phyloP scores from a whole-genome alignment of 2,888 invertebrate genomes.

The Diaprepes abbreviatus region DNA sequence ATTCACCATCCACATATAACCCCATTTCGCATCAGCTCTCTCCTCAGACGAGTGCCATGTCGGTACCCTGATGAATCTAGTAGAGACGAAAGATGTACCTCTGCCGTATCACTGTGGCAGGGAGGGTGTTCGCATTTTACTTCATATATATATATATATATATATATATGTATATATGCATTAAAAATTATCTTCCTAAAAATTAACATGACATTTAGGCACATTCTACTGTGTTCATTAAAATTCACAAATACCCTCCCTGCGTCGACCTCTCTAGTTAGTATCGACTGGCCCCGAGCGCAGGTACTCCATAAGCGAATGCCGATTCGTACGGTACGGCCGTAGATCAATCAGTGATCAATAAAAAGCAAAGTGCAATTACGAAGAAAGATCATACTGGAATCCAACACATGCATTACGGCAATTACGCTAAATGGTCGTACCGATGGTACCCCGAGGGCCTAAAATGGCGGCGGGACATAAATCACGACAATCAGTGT shows the following conservation, averaged over 20 bases:
- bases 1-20: no score
- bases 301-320: constrained; percentile 65
- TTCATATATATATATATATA: no score
- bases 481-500: constrained; percentile 51
- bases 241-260: not conserved
- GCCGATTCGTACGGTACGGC: constrained; percentile 64
- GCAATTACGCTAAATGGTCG: constrained; percentile 66
- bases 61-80: no score
- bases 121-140: no score
- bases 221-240: no score
- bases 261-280: not conserved
- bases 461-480: constrained; percentile 48
- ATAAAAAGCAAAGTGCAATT: constrained; percentile 60
- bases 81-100: no score
- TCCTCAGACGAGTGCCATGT: no score
- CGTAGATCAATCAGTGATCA: constrained; percentile 66
- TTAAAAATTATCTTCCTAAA: no score
- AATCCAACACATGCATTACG: constrained; percentile 65
- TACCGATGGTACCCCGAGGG: constrained; percentile 44
- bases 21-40: no score
- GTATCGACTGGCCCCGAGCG: not conserved
- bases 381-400: constrained; percentile 63
- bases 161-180: no score
- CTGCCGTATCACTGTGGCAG: no score
- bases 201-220: no score